Evolutionary conservation across 2,888 invertebrate genomes (phyloP), one percentile per base, ranked within the genome.

Genomic region (Drosophila niveifrons): DNA sequence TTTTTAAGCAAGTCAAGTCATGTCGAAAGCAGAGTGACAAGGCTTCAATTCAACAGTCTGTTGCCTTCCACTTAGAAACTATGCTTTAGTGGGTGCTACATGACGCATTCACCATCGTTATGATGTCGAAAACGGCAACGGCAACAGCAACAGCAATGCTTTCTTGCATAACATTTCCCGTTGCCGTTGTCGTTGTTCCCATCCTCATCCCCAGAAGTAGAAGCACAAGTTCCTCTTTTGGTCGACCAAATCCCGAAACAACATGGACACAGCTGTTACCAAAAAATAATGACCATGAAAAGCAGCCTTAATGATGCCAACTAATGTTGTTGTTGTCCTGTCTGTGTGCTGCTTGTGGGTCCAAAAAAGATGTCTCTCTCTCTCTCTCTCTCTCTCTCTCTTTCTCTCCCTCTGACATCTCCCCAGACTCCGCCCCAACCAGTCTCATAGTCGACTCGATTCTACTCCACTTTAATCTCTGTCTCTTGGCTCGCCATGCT

Each of bases 241-340:
- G 75, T 55, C 74, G 56, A 66, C 73, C 78, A 77, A 84, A 85
- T 82, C 80, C 78, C 73, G 64, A 66, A 78, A 84, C 88, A 87
- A 82, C 80, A 82, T 78, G 89, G 88, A 72, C 91, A 80, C 91
- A 91, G 90, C 84, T 91, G 91, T 92, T 91, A 90, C 91, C 89
- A 80, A 82, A 88, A 91, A 91, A 91, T 91, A 91, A 92, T 91
- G 91, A 91, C 91, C 90, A 92, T 91, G 91, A 92, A 91, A 92
- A 91, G 91, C 91, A 91, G 89, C 90, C 91, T 92, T 91, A 91
- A 91, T 92, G 92, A 91, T 91, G 89, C 91, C 82, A 87, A 89
- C 89, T 90, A 90, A 91, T 90, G 90, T 85, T 83, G 46, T 53
- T 65, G 64, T 44, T 63, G 66, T 8, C n/a, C 66, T 64, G 64